These are phyloP conservation scores for Pterostichus madidus DNA, from an alignment of 2,888 invertebrate species.

Conservation along the genomic window DNA sequence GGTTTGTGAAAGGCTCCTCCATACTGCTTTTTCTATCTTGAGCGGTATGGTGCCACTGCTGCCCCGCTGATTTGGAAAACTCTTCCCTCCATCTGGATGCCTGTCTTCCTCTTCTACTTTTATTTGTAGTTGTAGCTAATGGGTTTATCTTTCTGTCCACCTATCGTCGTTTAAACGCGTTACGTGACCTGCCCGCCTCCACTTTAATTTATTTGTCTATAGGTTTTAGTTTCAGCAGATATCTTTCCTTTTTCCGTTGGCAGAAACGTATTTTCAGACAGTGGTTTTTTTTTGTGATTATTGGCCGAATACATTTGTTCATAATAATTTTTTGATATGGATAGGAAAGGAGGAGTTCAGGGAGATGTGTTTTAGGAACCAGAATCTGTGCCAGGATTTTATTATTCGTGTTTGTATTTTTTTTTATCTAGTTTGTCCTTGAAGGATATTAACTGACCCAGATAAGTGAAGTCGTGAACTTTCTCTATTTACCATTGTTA, in stretches of 20 bases:
- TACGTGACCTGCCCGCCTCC: slow-evolving; percentile 19
- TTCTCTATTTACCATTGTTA: too few relatives aligned
- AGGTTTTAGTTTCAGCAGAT: too few relatives aligned
- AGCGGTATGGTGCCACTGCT: background rate
- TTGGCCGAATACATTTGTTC: background rate
- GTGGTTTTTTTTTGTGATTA: background rate
- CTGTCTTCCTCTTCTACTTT: slow-evolving; percentile 17
- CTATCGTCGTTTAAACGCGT: background rate
- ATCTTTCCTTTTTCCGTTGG: slow-evolving; percentile 11
- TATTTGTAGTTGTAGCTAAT: slow-evolving; percentile 11
- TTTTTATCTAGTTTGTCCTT: too few relatives aligned
- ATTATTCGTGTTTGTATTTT: too few relatives aligned
- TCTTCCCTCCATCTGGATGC: slow-evolving; percentile 5
- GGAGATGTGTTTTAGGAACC: background rate
- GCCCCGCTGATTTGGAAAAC: too few relatives aligned
- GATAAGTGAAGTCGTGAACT: slow-evolving; percentile 12
- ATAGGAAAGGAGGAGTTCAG: background rate
- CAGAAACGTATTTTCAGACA: background rate
- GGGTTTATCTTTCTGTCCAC: too few relatives aligned
- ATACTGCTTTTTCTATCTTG: background rate
- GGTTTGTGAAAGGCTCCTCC: slow-evolving; percentile 7
- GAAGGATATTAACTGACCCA: too few relatives aligned
- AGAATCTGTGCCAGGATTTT: too few relatives aligned
- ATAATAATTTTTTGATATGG: background rate
- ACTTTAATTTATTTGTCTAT: slow-evolving; percentile 22